A percentile compares a stretch with the other conserved stretches of the same genome.
phyloP scores from a whole-genome alignment of 1,140 invertebrate species.

The Hypothenemus hampei region DNA sequence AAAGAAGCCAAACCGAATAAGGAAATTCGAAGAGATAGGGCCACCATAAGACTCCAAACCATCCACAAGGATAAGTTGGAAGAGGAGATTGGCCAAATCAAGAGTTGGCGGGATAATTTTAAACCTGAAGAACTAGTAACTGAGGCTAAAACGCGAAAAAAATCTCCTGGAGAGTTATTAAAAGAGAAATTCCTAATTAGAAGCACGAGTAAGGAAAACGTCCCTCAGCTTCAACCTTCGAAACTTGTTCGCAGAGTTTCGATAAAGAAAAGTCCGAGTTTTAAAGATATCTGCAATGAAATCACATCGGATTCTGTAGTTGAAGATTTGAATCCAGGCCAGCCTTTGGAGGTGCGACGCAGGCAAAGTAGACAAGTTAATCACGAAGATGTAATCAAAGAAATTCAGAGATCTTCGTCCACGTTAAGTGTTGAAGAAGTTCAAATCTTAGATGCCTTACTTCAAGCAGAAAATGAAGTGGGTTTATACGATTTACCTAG shows the following conservation, averaged over 20 bases:
- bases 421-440: slow-evolving; percentile 50
- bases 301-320: slow-evolving; percentile 50
- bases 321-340: slow-evolving; percentile 51
- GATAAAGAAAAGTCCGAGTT: slow-evolving; percentile 44
- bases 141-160: slow-evolving; percentile 44
- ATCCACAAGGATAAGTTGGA: slow-evolving; percentile 39
- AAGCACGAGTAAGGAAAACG: slow-evolving; percentile 50
- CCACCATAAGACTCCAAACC: slow-evolving; percentile 66
- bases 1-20: slow-evolving; percentile 44
- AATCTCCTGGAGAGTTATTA: slow-evolving; percentile 65
- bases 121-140: slow-evolving; percentile 48
- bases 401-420: slow-evolving; percentile 48
- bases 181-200: slow-evolving; percentile 71
- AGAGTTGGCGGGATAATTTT: slow-evolving; percentile 57
- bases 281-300: slow-evolving; percentile 51
- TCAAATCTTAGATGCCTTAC: slow-evolving; percentile 27
- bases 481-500: slow-evolving; percentile 16
- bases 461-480: slow-evolving; percentile 28
- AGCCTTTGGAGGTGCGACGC: slow-evolving; percentile 39
- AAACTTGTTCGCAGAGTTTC: slow-evolving; percentile 37
- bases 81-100: slow-evolving; percentile 40
- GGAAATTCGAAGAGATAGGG: slow-evolving; percentile 62
- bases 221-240: slow-evolving; percentile 14
- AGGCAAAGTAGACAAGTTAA: slow-evolving; percentile 39
- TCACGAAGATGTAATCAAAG: slow-evolving; percentile 38